Conservation (phyloP, 2,888 invertebrate genomes). For the Disparrhopalites patrizii region DNA sequence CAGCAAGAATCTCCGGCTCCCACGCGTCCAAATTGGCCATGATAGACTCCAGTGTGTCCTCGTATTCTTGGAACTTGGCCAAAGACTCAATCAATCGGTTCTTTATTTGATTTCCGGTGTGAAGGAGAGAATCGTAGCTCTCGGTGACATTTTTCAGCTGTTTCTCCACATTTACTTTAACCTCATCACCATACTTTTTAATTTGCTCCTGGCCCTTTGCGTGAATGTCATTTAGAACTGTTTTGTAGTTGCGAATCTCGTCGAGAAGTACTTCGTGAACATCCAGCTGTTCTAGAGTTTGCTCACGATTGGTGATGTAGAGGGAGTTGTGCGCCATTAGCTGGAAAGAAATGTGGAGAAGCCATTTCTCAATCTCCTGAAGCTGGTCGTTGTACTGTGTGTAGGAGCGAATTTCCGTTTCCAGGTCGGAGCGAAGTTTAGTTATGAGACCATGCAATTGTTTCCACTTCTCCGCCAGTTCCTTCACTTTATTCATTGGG, state of each 20-base stretch:
- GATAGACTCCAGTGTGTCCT: conserved; percentile 81
- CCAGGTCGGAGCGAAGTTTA: conserved; percentile 56
- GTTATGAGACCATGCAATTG: conserved; percentile 59
- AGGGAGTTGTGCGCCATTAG: conserved; percentile 93
- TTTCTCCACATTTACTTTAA: conserved; percentile 73
- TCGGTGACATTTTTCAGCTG: conserved; percentile 88
- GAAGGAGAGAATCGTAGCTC: conserved; percentile 82
- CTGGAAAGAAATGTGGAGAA: conserved; percentile 89
- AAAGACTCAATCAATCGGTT: conserved; percentile 80
- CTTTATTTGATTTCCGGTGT: conserved; percentile 86
- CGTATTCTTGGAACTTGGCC: conserved; percentile 89
- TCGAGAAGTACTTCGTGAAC: conserved; percentile 62
- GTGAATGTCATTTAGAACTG: conserved; percentile 74
- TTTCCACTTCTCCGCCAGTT: conserved; percentile 67
- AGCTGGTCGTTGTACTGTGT: conserved; percentile 81
- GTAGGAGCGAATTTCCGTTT: conserved; percentile 75
- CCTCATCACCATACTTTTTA: conserved; percentile 68
- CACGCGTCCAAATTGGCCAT: conserved; percentile 73
- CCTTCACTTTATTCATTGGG: conserved; percentile 64
- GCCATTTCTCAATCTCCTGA: conserved; percentile 94
- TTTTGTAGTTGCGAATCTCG: conserved; percentile 74
- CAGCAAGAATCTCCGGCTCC: conserved; percentile 67
- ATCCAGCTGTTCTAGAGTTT: conserved; percentile 85
- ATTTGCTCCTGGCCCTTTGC: conserved; percentile 79
- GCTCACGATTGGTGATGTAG: conserved; percentile 84